Evolutionary conservation across 2,888 invertebrate genomes (phyloP), one percentile per base, ranked within the genome.

Genomic region (Tupiocoris notatus): DNA sequence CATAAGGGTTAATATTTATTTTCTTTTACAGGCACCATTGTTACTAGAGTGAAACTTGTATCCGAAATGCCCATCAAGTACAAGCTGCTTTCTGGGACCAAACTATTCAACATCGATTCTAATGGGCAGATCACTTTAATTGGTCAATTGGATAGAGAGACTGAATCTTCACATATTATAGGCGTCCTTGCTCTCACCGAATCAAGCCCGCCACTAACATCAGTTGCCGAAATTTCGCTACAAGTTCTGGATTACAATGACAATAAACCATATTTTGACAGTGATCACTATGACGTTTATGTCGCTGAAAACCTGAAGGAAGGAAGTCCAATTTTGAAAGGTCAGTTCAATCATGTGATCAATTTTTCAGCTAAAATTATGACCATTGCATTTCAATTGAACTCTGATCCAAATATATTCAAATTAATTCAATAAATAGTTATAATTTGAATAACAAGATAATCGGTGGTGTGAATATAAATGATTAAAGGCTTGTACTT

Each of bases 231-330:
- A 84, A 89, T 96, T 77, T 87, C 88, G 2, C 86, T 96, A 75
- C 91, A 92, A 84, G 91, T 96, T 77, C 87, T 92, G 79, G 96
- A 96, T 84, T 92, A 92, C 80, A 96, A 97, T 84, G 96, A 96
- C 84, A 93, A 95, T 84, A 88, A 90, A 68, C 96, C 96, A 0
- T 86, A 88, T 80, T 96, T 96, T 84, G 94, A 95, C 84, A 93
- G 92, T 82, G 89, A 88, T 82, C 90, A 91, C 0, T 96, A 96
- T 85, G 87, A 88, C 76, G 86, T 93, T 22, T 88, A 88, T 79
- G 85, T 96, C 16, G 92, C 93, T 0, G 96, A 96, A 84, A 94
- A 95, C 85, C 87, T 92, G 57, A 90, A 91, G 78, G 92, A 92
- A 82, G 92, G 92, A 62, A 88, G 91, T 23, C 88, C 90, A 23